Base-by-base conservation (phyloP, 2,888 invertebrate species). In the Rugalucina vietnamica region DNA sequence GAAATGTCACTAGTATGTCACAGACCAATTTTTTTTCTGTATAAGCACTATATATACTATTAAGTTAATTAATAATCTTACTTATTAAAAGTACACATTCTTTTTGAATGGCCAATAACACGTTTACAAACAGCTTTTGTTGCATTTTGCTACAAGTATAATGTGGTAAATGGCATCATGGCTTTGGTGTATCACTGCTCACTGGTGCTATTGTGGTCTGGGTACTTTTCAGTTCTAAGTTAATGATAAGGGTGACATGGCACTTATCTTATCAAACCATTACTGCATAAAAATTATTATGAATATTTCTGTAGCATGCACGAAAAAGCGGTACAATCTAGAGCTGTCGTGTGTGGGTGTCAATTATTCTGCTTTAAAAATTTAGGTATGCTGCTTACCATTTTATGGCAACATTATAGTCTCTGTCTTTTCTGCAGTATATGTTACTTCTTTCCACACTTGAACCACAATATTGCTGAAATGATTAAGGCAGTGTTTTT, bases 81-180 rank as follows among this genome's bases (percentile, higher is more conserved):
- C 18, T 43, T 18, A 43, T 12, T 12, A 43, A 43, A 43, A 12
- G 8, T 43, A 12, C 10, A 43, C 18, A 18, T 18, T 18, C 43
- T 43, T 43, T 43, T 18, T 43, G 10, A 43, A 43, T 43, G 18
- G 18, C 18, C 10, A 43, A 54, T 54, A 54, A 54, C 10, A 54
- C 12, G 4, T 4, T 18, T 4, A 8, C 10, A 54, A 54, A 54
- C 12, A 54, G 54, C 4, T n/a, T 21, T 54, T 18, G 12, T 4
- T 21, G n/a, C 4, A 18, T 18, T 54, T 54, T 54, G 8, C 49
- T n/a, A n/a, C 27, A 14, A 54, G 32, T 37, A 50, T 86, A 34
- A 32, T 83, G 94, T 94, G 50, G 83, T 94, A 4, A 93, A 94
- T 85, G 94, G 94, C n/a, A 85, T 94, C 1, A 94, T 94, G 3